Base-by-base conservation (phyloP, 2,113 vertebrate genomes). In the Myiagra hebetior region DNA sequence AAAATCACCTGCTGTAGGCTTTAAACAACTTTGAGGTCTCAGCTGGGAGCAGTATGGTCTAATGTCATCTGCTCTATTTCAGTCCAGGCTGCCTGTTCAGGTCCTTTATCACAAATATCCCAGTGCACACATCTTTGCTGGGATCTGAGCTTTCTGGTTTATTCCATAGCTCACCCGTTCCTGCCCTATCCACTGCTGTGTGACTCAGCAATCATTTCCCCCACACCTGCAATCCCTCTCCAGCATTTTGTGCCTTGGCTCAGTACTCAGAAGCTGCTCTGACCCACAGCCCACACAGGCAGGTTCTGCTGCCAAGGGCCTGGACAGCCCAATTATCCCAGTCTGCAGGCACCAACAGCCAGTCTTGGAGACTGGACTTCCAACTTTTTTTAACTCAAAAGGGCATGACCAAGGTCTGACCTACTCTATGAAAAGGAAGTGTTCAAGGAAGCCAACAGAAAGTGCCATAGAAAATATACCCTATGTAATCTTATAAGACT, bases 401-500 rank as follows among this genome's bases (percentile, higher is more conserved):
- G 20, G 16, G 11, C 28, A 64, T 0, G 0, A 37, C 19, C 46
- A 53, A 65, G 12, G 10, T 47, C 59, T 70, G 55, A 7, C 55
- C 39, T 67, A 26, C 12, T 67, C 50, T 33, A 10, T 39, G 41
- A 77, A 83, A 41, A 73, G 6, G 3, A 80, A 18, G 10, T 8
- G 15, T 53, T 80, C 63, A 62, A 39, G 15, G 33, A 78, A 81
- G 23, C n/a, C 53, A 80, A 22, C 15, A 69, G 20, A 65, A 84
- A 39, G 6, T 47, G 33, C 28, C 50, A 11, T 12, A 64, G 64
- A 52, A 46, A 6, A 79, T 35, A 83, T 7, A 41, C 5, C 11
- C 19, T 26, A 26, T 8, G n/a, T 11, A 64, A 39, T 64, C 49
- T 47, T 68, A 24, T 4, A 70, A 84, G 9, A 59, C 23, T 31